These are phyloP conservation scores for Vulpes ferrilata DNA, from an alignment of 2,113 vertebrate species.

Conservation along the genomic window DNA sequence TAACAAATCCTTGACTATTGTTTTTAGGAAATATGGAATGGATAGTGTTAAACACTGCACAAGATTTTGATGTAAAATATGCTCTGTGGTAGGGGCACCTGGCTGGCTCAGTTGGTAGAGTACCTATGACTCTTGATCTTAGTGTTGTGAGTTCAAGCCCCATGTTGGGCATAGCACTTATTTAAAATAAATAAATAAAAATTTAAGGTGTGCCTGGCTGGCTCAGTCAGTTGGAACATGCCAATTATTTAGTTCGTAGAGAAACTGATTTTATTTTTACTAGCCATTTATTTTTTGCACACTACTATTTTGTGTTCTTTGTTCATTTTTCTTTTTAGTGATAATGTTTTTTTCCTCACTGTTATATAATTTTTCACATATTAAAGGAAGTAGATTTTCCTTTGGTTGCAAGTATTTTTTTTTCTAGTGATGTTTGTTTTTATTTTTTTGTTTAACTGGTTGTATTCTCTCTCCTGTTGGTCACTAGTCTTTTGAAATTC, in stretches of 20 bases:
- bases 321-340: not conserved
- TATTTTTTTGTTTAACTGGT: not conserved
- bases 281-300: not conserved
- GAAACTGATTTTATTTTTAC: constrained; percentile 20
- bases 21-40: not conserved
- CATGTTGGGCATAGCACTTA: not conserved
- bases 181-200: not conserved
- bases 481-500: not conserved
- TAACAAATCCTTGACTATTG: not conserved
- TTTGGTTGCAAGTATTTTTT: not conserved
- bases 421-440: not conserved
- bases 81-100: not conserved
- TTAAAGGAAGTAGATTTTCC: not conserved
- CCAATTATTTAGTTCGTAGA: not conserved
- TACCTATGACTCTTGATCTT: not conserved
- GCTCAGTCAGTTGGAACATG: not conserved
- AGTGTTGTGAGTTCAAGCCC: not conserved
- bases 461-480: not conserved
- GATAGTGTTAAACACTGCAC: not conserved
- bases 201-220: not conserved
- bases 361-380: not conserved
- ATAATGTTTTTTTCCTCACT: not conserved
- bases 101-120: not conserved
- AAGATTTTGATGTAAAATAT: not conserved
- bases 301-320: not conserved